Conservation (phyloP, 2,797 vertebrate species). For the Aselliscus stoliczkanus region DNA sequence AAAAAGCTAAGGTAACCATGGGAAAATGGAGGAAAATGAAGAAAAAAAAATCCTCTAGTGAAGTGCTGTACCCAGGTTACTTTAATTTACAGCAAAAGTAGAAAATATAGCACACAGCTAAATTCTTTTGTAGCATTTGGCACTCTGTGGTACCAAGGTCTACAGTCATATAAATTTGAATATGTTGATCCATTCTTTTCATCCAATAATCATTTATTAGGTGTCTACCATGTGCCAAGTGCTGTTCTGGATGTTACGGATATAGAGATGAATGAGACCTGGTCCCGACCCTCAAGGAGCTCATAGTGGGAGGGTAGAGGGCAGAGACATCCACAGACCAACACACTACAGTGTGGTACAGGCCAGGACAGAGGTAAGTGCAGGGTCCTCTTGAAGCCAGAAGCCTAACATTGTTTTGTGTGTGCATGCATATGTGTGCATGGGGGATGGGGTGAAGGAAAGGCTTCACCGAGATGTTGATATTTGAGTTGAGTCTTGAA, state of each 20-base stretch:
- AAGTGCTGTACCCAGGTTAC: not conserved
- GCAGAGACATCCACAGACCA: not conserved
- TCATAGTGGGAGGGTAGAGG: not conserved
- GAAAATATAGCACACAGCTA: not conserved
- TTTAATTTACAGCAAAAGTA: slow-evolving; percentile 10
- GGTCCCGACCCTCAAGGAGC: not conserved
- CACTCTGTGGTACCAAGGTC: not conserved
- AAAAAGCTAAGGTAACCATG: not conserved
- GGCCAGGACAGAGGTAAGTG: not conserved
- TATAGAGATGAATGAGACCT: not conserved
- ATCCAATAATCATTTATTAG: slow-evolving; percentile 8
- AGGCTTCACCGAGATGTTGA: not conserved
- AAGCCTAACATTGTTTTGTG: not conserved
- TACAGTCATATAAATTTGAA: not conserved
- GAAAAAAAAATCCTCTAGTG: not conserved
- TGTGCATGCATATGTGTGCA: not conserved
- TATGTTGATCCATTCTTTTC: not conserved
- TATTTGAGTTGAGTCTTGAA: slow-evolving; percentile 21
- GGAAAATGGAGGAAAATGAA: not conserved
- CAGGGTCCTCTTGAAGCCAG: not conserved
- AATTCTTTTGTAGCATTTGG: not conserved
- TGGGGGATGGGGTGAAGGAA: not conserved
- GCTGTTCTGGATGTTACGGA: not conserved
- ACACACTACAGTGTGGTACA: not conserved
- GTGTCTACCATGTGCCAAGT: not conserved